Percentiles rank a stretch among this genome's conserved stretches.
Evolutionary conservation across 2,797 vertebrate species (phyloP).

Genomic region (Pogonophryne albipinna): DNA sequence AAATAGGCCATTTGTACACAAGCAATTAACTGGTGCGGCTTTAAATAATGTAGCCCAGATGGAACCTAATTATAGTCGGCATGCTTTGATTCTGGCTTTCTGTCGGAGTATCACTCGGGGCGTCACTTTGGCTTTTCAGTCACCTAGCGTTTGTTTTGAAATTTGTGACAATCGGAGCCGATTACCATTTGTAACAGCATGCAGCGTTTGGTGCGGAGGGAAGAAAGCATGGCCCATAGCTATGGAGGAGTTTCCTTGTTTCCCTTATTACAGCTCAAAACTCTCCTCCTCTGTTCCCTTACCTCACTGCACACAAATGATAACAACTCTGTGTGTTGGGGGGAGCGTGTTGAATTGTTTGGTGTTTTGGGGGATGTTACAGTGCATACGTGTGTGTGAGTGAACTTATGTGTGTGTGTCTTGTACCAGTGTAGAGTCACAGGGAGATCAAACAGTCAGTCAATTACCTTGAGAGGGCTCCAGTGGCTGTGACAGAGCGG

Average conservation of each 20-base stretch:
- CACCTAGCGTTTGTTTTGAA: conserved; percentile 86
- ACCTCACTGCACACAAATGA: conserved; percentile 70
- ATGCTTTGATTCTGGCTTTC: conserved; percentile 84
- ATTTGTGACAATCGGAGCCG: conserved; percentile 85
- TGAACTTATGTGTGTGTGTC: conserved; percentile 40
- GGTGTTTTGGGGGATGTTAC: conserved; percentile 27
- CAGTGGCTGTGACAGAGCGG: conserved; percentile 78
- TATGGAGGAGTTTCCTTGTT: conserved; percentile 78
- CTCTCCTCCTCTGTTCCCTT: conserved; percentile 69
- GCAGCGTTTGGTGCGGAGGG: conserved; percentile 78
- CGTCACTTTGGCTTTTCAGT: conserved; percentile 85
- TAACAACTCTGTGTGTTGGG: conserved; percentile 58
- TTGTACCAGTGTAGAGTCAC: conserved; percentile 70
- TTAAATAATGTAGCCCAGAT: conserved; percentile 88
- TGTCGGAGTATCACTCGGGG: conserved; percentile 82
- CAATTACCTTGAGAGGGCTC: conserved; percentile 83
- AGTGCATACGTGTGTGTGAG: conserved; percentile 18
- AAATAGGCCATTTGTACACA: conserved; percentile 88
- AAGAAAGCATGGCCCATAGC: conserved; percentile 85
- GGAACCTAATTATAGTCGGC: conserved; percentile 88
- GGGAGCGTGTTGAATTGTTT: conserved; percentile 8
- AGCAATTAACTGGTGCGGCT: conserved; percentile 86
- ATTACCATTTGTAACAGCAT: conserved; percentile 84
- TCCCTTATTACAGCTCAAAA: conserved; percentile 74
- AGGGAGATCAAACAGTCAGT: conserved; percentile 80